Base-by-base conservation (phyloP, 1,140 invertebrate genomes). In the Brachionus koreanus region DNA sequence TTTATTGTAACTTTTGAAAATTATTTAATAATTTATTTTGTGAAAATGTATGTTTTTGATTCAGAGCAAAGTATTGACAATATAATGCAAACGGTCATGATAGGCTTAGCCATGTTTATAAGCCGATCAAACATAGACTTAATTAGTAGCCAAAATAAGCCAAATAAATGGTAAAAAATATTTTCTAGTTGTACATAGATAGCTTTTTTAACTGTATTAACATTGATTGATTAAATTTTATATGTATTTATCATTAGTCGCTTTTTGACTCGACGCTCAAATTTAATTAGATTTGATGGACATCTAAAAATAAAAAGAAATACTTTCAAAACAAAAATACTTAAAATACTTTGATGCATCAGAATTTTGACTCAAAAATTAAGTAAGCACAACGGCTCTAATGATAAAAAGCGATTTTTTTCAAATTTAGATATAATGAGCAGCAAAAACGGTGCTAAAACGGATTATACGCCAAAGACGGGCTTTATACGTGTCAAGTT, bases 201-300 rank as follows among this genome's bases (percentile, higher is more conserved):
- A n/a, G n/a, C n/a, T 19, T 13, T 19, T 69, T 16, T 39, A 69
- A 23, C 65, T 69, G 65, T 69, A 69, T 69, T 69, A 69, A 69
- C 65, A 69, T 69, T 69, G 65, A 69, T 69, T 69, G 65, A 69
- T 69, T 39, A 69, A 69, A 69, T 39, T 39, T 69, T 69, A 33
- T 37, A 69, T 69, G 65, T 69, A 69, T 69, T 69, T 69, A 69
- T 69, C 65, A 69, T 69, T 69, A 69, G 13, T 42, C 9, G n/a
- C 16, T 69, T 69, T 37, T 37, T 69, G 29, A 39, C 37, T 35
- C 37, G 33, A 19, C 37, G 19, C 10, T 5, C 61, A 25, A 57
- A 57, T 57, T 9, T 19, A 57, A 57, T 57, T 57, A 25, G 19
- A 57, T 57, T 57, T 9, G 19, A 19, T 29, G 29, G 29, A 29